Conservation (phyloP, 2,888 invertebrate species). For the Tenthredo notha region DNA sequence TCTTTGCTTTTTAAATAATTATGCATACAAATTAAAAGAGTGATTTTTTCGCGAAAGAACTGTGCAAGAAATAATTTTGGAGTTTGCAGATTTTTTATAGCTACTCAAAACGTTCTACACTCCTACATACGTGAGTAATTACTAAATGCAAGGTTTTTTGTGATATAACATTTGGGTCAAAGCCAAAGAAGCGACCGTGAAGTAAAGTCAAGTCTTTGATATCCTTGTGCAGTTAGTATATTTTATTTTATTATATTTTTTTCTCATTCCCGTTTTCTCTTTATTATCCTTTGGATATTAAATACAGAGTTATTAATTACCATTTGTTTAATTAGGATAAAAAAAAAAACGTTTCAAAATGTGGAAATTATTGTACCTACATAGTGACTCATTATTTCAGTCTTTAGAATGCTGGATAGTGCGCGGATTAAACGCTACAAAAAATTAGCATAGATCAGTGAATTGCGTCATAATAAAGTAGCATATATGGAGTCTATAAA, state of each 20-base stretch:
- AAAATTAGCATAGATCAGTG: neutral
- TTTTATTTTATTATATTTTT: no score
- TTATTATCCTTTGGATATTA: neutral
- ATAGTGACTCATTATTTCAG: neutral
- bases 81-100: no score
- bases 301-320: neutral
- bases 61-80: no score
- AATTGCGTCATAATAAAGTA: no score
- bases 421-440: neutral
- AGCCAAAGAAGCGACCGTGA: slow-evolving; percentile 46
- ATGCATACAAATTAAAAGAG: no score
- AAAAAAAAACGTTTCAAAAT: neutral
- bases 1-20: no score
- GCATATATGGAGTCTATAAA: neutral
- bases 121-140: no score
- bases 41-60: no score
- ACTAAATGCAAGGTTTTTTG: neutral
- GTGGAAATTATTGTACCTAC: neutral
- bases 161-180: slow-evolving; percentile 10
- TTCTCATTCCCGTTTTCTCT: neutral
- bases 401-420: neutral
- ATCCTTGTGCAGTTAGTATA: neutral
- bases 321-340: neutral
- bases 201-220: neutral
- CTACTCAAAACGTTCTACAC: no score